phyloP scores from a whole-genome alignment of 53 echinoderm and acorn worm species.

The Henricia sp. region DNA sequence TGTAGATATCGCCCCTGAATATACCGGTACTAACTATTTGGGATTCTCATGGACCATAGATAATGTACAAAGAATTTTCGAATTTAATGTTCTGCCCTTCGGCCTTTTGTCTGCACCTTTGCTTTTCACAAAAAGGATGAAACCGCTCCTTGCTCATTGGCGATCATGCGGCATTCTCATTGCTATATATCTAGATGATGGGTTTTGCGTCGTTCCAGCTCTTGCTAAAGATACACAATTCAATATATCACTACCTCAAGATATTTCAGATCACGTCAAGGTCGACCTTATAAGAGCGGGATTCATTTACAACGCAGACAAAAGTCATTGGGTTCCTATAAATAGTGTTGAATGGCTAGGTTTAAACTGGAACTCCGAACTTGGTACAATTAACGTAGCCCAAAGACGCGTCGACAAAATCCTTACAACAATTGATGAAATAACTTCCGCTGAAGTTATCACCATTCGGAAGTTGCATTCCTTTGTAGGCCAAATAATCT shows the following conservation, averaged over 20 bases:
- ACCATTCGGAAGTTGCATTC: constrained; percentile 6
- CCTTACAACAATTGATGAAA: not conserved
- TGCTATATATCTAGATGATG: constrained; percentile 11
- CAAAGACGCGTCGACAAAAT: not conserved
- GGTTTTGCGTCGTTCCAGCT: not conserved
- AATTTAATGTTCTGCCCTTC: constrained; percentile 13
- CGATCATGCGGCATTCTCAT: not conserved
- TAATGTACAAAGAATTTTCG: not conserved
- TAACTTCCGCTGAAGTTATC: not conserved
- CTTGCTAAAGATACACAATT: no score
- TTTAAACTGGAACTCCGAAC: not conserved
- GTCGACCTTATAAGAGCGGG: not conserved
- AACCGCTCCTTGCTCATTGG: constrained; percentile 2
- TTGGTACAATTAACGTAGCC: not conserved
- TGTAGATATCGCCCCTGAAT: not conserved
- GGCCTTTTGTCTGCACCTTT: not conserved
- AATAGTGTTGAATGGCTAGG: constrained; percentile 3
- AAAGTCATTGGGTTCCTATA: not conserved
- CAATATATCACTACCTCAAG: not conserved
- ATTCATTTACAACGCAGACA: not conserved
- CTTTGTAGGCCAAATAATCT: constrained; percentile 18
- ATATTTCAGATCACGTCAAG: not conserved
- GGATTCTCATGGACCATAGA: not conserved
- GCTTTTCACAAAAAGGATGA: not conserved
- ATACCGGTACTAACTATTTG: not conserved